Conservation (phyloP, 1,140 invertebrate genomes). For the Laodelphax striatellus region DNA sequence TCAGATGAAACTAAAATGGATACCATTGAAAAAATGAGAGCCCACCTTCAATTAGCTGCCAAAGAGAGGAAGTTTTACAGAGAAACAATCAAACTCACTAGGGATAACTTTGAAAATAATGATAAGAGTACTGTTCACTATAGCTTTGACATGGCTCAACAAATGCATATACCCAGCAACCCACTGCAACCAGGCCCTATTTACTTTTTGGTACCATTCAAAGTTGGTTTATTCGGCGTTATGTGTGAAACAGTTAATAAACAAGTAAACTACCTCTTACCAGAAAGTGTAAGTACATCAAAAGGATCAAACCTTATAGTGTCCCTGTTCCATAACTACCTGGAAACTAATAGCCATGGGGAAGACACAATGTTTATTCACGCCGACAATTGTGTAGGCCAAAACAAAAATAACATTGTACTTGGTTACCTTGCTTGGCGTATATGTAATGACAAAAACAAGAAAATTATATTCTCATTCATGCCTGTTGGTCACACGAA, state of each 20-base stretch:
- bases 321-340: constrained; percentile 12
- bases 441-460: neutral
- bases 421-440: constrained; percentile 7
- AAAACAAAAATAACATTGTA: constrained; percentile 16
- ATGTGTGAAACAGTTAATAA: constrained; percentile 14
- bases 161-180: constrained; percentile 11
- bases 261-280: constrained; percentile 15
- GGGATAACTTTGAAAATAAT: neutral
- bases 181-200: constrained; percentile 14
- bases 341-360: constrained; percentile 7
- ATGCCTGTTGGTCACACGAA: constrained; percentile 12
- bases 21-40: constrained; percentile 1
- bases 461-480: constrained; percentile 6
- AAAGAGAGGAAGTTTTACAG: constrained; percentile 4
- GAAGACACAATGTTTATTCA: constrained; percentile 8
- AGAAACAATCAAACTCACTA: neutral
- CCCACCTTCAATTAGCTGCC: neutral
- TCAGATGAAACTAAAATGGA: no score
- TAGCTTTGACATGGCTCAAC: no score
- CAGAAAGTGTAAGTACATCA: constrained; percentile 3
- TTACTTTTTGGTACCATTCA: constrained; percentile 18
- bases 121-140: constrained; percentile 11
- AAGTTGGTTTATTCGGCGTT: constrained; percentile 14
- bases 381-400: constrained; percentile 18
- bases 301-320: constrained; percentile 16